Conservation (phyloP, 2,113 vertebrate species). For the Rhodinocichla rosea region DNA sequence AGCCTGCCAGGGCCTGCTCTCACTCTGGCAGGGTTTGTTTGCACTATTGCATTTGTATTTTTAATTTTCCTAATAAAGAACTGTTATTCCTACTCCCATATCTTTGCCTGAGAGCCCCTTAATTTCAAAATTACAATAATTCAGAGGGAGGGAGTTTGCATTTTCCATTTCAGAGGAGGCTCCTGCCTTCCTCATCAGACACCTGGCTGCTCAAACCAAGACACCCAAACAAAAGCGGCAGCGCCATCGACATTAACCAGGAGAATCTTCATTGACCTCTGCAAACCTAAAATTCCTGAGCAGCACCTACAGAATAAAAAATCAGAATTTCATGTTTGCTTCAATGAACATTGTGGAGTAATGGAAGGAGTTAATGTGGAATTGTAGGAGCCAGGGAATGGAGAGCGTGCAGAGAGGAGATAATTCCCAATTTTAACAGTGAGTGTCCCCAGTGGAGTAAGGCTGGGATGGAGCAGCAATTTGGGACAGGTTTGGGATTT, state of each 20-base stretch:
- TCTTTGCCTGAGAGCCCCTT: too few relatives aligned
- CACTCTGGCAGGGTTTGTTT: too few relatives aligned
- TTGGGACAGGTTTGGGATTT: neutral
- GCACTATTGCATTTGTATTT: too few relatives aligned
- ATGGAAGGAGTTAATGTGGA: neutral
- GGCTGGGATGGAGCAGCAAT: neutral
- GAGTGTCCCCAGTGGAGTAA: neutral
- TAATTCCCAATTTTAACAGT: neutral
- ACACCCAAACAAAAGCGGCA: neutral
- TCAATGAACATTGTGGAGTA: neutral
- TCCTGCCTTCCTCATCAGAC: too few relatives aligned
- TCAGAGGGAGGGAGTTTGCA: too few relatives aligned
- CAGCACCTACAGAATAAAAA: neutral
- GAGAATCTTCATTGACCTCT: neutral
- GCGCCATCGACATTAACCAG: fast-evolving
- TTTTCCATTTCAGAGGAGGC: too few relatives aligned
- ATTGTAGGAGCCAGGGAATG: neutral
- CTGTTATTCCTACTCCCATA: too few relatives aligned
- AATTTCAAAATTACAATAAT: too few relatives aligned
- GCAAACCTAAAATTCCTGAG: neutral
- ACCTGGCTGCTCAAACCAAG: too few relatives aligned
- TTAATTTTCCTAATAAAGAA: too few relatives aligned
- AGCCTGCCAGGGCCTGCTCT: too few relatives aligned
- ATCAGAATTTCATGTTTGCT: neutral
- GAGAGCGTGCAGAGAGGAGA: neutral